phyloP scores from a whole-genome alignment of 2,113 vertebrate species.

The Phalacrocorax aristotelis region DNA sequence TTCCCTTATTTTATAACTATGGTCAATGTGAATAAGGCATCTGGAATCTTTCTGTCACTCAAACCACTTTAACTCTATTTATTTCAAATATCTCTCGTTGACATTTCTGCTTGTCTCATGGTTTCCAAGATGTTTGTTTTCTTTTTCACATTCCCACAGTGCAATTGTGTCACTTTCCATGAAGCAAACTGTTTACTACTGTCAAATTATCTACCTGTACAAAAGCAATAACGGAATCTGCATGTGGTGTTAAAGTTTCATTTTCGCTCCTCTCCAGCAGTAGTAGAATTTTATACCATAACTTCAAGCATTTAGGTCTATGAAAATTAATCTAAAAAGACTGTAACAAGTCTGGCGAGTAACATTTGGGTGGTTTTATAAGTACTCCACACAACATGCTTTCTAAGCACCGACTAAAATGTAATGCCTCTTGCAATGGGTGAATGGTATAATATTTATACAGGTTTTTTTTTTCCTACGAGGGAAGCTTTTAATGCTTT shows the following conservation, averaged over 20 bases:
- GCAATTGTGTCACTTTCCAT: conserved; percentile 28
- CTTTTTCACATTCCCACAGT: conserved; percentile 18
- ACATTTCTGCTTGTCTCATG: neutral
- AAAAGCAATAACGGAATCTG: conserved; percentile 33
- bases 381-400: neutral
- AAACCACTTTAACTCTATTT: neutral
- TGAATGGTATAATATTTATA: neutral
- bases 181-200: conserved; percentile 36
- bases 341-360: neutral
- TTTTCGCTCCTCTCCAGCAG: neutral
- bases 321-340: conserved; percentile 11
- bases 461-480: neutral
- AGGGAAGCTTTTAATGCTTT: neutral
- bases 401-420: neutral
- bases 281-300: neutral
- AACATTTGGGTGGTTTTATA: neutral
- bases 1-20: neutral
- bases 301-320: neutral
- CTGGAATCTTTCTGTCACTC: neutral
- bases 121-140: neutral
- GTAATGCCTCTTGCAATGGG: neutral
- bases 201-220: conserved; percentile 38
- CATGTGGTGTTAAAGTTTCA: neutral
- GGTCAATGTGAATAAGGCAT: neutral
- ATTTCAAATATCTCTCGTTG: neutral